These are phyloP conservation scores for Anabacerthia variegaticeps DNA, from an alignment of 2,797 vertebrate genomes.

Conservation along the genomic window DNA sequence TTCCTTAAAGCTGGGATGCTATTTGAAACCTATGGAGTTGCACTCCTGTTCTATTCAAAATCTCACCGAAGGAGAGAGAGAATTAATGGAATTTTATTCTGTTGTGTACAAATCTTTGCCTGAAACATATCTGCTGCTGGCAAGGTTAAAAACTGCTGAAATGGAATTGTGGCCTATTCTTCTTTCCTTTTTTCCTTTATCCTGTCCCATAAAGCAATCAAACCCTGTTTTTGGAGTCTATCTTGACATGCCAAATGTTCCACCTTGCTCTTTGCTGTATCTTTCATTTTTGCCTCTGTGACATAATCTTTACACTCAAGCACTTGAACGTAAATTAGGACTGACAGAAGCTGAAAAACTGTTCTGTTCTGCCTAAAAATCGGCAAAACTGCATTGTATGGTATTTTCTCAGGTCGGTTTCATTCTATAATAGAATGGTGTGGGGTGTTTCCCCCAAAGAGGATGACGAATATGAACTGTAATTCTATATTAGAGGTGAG, in stretches of 20 bases:
- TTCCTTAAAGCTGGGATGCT: neutral
- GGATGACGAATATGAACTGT: fast-evolving
- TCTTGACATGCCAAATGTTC: neutral
- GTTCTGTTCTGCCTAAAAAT: neutral
- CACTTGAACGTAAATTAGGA: neutral
- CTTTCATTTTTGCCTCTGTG: neutral
- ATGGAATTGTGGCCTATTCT: neutral
- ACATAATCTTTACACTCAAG: neutral
- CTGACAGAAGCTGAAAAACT: neutral
- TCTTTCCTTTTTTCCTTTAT: neutral
- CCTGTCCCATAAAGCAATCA: neutral
- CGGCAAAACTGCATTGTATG: neutral
- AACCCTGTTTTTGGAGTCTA: neutral
- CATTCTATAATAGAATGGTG: neutral
- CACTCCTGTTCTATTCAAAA: neutral
- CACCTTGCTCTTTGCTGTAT: neutral
- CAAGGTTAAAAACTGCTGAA: neutral
- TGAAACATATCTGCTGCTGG: neutral
- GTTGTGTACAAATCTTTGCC: neutral
- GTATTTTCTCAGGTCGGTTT: neutral
- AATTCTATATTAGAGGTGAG: neutral
- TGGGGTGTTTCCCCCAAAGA: neutral
- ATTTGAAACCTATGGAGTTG: neutral
- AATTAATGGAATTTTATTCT: neutral
- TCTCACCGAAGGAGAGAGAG: neutral